Percentiles rank a stretch among this genome's conserved stretches.
Conservation (phyloP, 2,888 invertebrate species). For the Tetragonula carbonaria region DNA sequence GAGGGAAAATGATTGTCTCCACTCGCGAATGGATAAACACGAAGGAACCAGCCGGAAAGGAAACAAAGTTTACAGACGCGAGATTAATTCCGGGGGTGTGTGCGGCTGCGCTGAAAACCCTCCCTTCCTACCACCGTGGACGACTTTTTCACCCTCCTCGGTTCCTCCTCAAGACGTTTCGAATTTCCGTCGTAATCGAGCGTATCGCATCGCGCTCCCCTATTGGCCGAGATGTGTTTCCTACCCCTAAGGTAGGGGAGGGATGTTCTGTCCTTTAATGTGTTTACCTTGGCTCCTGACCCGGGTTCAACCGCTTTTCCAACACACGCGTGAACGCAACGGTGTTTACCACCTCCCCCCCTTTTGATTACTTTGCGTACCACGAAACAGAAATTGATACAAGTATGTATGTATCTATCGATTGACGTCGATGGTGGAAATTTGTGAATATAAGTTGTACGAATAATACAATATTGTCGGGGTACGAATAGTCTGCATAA, state of each 20-base stretch:
- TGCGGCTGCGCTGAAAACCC: constrained; percentile 30
- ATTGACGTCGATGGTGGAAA: not conserved
- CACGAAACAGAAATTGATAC: not conserved
- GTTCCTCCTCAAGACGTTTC: constrained; percentile 60
- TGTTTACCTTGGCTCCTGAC: constrained; percentile 82
- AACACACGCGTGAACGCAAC: constrained; percentile 12
- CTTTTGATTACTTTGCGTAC: constrained; percentile 6
- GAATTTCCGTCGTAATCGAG: constrained; percentile 66
- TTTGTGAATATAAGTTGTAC: no score
- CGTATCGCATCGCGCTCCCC: constrained; percentile 52
- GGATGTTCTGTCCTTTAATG: constrained; percentile 81
- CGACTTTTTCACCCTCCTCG: constrained; percentile 55
- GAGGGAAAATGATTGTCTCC: constrained; percentile 25
- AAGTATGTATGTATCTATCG: not conserved
- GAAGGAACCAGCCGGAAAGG: constrained; percentile 41
- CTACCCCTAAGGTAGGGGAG: constrained; percentile 57
- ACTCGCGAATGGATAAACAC: constrained; percentile 65
- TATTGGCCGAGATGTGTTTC: constrained; percentile 76
- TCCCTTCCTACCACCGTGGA: not conserved
- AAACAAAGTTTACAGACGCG: constrained; percentile 58
- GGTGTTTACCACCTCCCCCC: not conserved
- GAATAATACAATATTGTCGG: no score
- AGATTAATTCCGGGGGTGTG: constrained; percentile 62
- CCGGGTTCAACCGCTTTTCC: constrained; percentile 72
- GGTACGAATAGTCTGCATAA: no score